Conservation (phyloP, 1,140 invertebrate genomes). For the Hyles euphorbiae region DNA sequence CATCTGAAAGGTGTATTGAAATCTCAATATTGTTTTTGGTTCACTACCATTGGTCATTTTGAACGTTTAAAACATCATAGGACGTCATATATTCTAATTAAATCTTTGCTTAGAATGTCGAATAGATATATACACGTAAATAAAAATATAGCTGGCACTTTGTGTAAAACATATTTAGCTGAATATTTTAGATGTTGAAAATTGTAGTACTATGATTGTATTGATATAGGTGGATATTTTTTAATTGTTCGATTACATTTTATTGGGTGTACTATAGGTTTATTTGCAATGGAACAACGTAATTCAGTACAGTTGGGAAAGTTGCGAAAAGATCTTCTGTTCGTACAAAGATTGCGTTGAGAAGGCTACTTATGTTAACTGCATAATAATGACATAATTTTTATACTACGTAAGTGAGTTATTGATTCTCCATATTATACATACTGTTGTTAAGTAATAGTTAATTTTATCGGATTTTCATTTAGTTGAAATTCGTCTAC, state of each 20-base stretch:
- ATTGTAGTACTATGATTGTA: conserved; percentile 13
- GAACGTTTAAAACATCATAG: too few species aligned
- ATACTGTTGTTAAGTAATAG: conserved; percentile 22
- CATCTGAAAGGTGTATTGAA: too few species aligned
- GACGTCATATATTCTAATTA: conserved; percentile 25
- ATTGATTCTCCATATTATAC: conserved; percentile 44
- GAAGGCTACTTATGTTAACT: too few species aligned
- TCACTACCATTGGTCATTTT: too few species aligned
- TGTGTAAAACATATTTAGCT: conserved; percentile 42
- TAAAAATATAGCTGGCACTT: conserved; percentile 54
- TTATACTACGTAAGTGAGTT: conserved; percentile 11
- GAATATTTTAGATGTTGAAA: conserved; percentile 34
- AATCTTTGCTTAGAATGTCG: conserved; percentile 37
- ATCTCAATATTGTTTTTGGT: too few species aligned
- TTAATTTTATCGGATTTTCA: conserved; percentile 9
- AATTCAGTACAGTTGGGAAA: too few species aligned
- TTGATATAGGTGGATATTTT: conserved; percentile 3
- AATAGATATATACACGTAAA: conserved; percentile 49
- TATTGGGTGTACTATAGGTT: background rate
- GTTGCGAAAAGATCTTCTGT: too few species aligned
- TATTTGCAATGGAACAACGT: too few species aligned
- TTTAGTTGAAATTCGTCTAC: too few species aligned
- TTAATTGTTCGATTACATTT: background rate
- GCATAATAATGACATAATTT: too few species aligned
- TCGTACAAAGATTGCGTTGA: too few species aligned